A percentile compares a stretch with the other conserved stretches of the same genome.
Conservation (phyloP, 2,888 invertebrate species). For the Chrysolina oricalcia region DNA sequence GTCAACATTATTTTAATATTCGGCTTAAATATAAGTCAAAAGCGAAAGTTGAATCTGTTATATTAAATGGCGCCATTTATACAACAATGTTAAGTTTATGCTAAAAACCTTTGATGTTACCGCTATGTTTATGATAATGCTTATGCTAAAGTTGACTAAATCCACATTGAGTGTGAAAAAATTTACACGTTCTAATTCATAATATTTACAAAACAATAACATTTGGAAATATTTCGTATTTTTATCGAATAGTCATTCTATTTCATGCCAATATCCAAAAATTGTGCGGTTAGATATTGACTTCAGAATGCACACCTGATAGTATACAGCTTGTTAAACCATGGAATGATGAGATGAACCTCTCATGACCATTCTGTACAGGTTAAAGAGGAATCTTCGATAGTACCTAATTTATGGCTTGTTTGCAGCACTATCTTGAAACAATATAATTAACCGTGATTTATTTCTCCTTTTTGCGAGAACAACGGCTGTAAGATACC, state of each 20-base stretch:
- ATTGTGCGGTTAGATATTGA: neutral
- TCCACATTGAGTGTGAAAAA: no score
- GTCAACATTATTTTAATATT: no score
- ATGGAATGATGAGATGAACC: slow-evolving; percentile 41
- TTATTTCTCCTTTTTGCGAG: slow-evolving; percentile 44
- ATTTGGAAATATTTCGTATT: neutral
- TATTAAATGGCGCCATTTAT: no score
- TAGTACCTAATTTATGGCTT: slow-evolving; percentile 53
- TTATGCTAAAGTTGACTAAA: no score
- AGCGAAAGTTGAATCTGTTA: no score
- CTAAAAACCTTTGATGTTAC: no score
- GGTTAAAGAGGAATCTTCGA: slow-evolving; percentile 49
- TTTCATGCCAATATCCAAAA: neutral
- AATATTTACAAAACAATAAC: no score
- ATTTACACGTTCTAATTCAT: no score
- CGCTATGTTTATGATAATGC: no score
- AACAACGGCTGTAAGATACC: slow-evolving; percentile 50
- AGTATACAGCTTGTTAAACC: slow-evolving; percentile 31
- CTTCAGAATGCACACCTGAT: neutral
- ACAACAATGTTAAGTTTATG: no score
- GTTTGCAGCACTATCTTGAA: slow-evolving; percentile 50
- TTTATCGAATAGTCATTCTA: neutral
- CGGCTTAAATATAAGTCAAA: no score
- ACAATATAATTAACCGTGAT: slow-evolving; percentile 56
- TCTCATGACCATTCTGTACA: slow-evolving; percentile 46